Conservation (phyloP, 2,113 vertebrate species). For the Isichthys henryi region DNA sequence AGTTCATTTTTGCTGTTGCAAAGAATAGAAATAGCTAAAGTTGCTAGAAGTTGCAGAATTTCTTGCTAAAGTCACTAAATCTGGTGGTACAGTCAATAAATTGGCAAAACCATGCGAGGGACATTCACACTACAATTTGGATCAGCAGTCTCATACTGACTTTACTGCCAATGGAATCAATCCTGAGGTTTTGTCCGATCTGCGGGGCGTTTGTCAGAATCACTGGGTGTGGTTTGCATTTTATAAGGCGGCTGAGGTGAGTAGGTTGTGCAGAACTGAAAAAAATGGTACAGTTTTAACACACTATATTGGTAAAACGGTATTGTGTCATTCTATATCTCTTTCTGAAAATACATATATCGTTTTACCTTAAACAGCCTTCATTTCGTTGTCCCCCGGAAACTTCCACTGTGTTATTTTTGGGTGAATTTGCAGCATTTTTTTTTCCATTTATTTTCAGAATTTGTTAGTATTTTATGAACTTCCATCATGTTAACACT, state of each 20-base stretch:
- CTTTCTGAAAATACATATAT: not conserved
- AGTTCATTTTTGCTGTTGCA: not conserved
- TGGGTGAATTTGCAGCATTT: not conserved
- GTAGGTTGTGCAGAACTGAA: not conserved
- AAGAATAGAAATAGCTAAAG: not conserved
- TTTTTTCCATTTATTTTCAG: not conserved
- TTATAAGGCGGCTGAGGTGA: not conserved
- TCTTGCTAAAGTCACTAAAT: not conserved
- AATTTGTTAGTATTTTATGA: not conserved
- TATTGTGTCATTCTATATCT: not conserved
- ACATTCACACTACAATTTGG: not conserved
- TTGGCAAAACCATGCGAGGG: not conserved
- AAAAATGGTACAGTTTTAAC: not conserved
- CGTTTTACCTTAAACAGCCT: not conserved
- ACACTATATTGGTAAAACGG: not conserved
- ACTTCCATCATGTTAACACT: not conserved
- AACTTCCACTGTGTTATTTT: not conserved
- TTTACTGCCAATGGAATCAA: not conserved
- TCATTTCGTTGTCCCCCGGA: not conserved
- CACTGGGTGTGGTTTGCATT: not conserved
- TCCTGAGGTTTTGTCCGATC: not conserved
- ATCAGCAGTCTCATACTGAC: not conserved
- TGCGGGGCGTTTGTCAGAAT: not conserved
- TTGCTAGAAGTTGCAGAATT: not conserved
- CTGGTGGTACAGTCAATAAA: not conserved